Evolutionary conservation across 2,113 vertebrate genomes (phyloP).

Genomic region (Epinephelus fuscoguttatus): DNA sequence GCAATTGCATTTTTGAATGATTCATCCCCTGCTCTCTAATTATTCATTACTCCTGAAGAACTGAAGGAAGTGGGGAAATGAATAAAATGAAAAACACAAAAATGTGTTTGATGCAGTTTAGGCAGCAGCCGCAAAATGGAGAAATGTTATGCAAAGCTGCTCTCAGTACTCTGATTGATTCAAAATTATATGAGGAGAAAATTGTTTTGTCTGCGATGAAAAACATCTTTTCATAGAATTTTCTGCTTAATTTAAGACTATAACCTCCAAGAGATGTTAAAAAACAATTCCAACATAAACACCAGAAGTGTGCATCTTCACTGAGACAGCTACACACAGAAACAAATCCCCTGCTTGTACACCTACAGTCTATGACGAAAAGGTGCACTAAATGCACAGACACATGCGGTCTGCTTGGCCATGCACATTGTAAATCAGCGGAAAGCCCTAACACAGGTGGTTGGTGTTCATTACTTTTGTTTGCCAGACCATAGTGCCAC

Average conservation of each 20-base stretch:
- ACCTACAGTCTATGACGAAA: slow-evolving; percentile 23
- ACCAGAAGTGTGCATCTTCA: background rate
- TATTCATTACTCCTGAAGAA: slow-evolving; percentile 73
- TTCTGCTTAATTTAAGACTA: slow-evolving; percentile 52
- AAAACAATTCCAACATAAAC: slow-evolving; percentile 26
- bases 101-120: slow-evolving; percentile 31
- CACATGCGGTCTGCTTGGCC: background rate
- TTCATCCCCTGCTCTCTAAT: slow-evolving; percentile 69
- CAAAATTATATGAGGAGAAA: slow-evolving; percentile 52
- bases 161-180: slow-evolving; percentile 31
- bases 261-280: slow-evolving; percentile 14
- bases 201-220: slow-evolving; percentile 56
- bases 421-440: slow-evolving; percentile 27
- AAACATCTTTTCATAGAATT: slow-evolving; percentile 39
- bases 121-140: slow-evolving; percentile 1
- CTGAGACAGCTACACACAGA: background rate
- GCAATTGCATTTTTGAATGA: slow-evolving; percentile 75
- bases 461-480: background rate
- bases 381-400: background rate
- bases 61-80: slow-evolving; percentile 33
- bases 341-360: slow-evolving; percentile 2
- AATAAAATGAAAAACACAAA: slow-evolving; percentile 42
- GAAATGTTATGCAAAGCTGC: slow-evolving; percentile 40
- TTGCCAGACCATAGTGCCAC: slow-evolving; percentile 37
- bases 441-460: slow-evolving; percentile 36